Percentiles rank a stretch among this genome's conserved stretches.
Conservation (phyloP, 1,140 invertebrate genomes). For the Drosophila ogumai region DNA sequence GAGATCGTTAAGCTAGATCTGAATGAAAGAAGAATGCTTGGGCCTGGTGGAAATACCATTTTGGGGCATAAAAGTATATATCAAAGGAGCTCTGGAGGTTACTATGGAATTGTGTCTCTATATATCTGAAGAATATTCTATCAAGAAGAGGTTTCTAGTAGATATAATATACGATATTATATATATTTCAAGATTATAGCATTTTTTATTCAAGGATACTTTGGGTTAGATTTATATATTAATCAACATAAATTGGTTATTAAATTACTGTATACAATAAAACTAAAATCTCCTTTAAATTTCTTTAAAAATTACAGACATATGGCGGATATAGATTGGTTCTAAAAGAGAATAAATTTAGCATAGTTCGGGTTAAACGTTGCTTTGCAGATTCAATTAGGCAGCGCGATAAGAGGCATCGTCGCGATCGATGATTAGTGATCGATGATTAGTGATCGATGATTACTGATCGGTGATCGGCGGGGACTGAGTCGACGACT, state of each 20-base stretch:
- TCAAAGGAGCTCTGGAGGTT: not conserved
- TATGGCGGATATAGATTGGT: not conserved
- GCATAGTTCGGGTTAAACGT: conserved; percentile 4
- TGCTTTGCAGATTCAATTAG: conserved; percentile 19
- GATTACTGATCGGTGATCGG: not conserved
- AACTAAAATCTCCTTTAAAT: too few relatives aligned
- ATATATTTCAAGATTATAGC: not conserved
- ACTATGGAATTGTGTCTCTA: not conserved
- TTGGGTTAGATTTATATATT: too few relatives aligned
- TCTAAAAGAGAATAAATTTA: not conserved
- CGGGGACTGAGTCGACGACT: conserved; percentile 20
- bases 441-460: not conserved
- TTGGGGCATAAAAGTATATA: not conserved
- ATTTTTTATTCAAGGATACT: not conserved
- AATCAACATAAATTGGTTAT: too few relatives aligned
- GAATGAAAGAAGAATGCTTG: not conserved
- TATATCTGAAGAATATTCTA: not conserved
- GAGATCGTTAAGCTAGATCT: conserved; percentile 24
- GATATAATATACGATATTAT: not conserved
- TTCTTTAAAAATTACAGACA: not conserved
- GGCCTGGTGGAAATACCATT: not conserved
- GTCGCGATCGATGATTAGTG: conserved; percentile 1
- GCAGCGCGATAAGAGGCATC: conserved; percentile 12
- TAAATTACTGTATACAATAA: too few relatives aligned
- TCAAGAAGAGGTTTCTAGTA: not conserved